Base-by-base conservation (phyloP, 2,797 vertebrate species). In the Malacoctenus gilli region DNA sequence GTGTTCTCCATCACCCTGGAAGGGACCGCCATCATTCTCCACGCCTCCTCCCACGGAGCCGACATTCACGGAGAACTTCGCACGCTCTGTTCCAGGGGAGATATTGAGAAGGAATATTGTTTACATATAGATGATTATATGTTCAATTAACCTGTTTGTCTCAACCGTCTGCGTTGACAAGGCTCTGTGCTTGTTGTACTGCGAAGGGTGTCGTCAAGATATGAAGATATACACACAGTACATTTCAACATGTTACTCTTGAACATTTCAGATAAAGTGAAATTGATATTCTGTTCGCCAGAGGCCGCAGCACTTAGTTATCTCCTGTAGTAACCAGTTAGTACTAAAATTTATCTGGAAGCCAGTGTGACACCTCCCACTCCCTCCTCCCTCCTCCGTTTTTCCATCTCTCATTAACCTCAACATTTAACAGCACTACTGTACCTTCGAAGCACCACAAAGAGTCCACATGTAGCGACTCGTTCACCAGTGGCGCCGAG, bases 371-470 rank as follows among this genome's bases (percentile, higher is more conserved):
- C 59, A 20, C 40, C 56, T 22, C 12, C 40, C 42, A 36, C 43
- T 57, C 34, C 25, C 48, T 37, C 35, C 28, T 31, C 25, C n/a
- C 25, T 21, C 23, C 22, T 23, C 16, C 18, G n/a, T n/a, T n/a
- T n/a, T n/a, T n/a, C 30, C 15, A 36, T 49, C 23, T 48, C 15
- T 37, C n/a, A 52, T 72, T 51, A 53, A 51, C 52, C 60, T 44
- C 28, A 37, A 38, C 70, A 36, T 63, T 59, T 46, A 77, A 71
- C 43, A 34, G 76, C 86, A 87, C 84, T 83, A 72, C 61, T 69
- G 47, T 75, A 54, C 72, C 67, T 60, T 72, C 73, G 80, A 71
- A 81, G 73, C 79, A 76, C 76, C 76, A 51, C 31, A 69, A 20
- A 48, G 21, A 56, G 52, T 34, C 36, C 1, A n/a, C 38, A 22